phyloP scores from a whole-genome alignment of 2,797 vertebrate species.

The Benthosema pterotum region DNA sequence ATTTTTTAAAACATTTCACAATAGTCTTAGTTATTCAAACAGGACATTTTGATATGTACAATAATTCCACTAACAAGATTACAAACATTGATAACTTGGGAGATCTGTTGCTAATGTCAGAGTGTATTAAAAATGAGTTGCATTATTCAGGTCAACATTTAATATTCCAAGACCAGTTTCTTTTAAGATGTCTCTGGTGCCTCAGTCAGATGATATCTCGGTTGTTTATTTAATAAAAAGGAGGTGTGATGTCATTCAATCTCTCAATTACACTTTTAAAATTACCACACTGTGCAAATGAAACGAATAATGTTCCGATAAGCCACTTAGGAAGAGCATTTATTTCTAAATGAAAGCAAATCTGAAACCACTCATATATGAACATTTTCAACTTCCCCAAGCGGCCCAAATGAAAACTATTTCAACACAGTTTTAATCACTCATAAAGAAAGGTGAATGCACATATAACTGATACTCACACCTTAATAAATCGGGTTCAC shows the following conservation, averaged over 20 bases:
- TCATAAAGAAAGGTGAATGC: conserved; percentile 1
- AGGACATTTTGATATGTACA: neutral
- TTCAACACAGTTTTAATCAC: conserved; percentile 10
- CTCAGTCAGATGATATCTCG: conserved; percentile 8
- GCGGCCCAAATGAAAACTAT: neutral
- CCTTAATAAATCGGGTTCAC: conserved; percentile 1
- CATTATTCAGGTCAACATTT: neutral
- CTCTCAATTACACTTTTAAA: conserved; percentile 41
- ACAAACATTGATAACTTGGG: neutral
- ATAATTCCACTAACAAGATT: neutral
- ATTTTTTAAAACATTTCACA: neutral
- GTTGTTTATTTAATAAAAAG: conserved; percentile 13
- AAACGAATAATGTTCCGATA: conserved; percentile 56
- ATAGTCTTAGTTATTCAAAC: neutral
- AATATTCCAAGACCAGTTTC: neutral
- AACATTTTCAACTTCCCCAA: conserved; percentile 14
- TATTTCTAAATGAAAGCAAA: conserved; percentile 29
- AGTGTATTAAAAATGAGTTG: conserved; percentile 6
- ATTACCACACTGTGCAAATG: neutral
- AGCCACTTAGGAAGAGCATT: neutral
- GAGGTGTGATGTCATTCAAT: neutral
- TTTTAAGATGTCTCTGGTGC: neutral
- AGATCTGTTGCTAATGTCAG: neutral
- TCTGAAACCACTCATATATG: conserved; percentile 9
- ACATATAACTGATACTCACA: conserved; percentile 3